These are phyloP conservation scores for Ibidorhyncha struthersii DNA, from an alignment of 2,113 vertebrate species.

Conservation along the genomic window DNA sequence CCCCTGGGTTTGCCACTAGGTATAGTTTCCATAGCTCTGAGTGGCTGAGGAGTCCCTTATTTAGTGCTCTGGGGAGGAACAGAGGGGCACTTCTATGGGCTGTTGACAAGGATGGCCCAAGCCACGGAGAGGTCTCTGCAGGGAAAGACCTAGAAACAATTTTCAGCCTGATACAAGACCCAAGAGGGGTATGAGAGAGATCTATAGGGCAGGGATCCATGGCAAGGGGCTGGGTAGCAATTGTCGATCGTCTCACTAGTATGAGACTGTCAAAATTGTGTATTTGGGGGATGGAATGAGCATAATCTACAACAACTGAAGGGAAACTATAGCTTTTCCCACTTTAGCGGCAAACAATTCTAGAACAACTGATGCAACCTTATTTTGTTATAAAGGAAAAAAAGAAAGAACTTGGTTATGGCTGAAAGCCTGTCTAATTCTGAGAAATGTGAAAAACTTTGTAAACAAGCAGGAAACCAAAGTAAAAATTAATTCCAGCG, in stretches of 20 bases:
- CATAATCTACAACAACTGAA: neutral
- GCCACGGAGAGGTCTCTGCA: rapidly evolving
- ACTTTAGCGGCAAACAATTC: neutral
- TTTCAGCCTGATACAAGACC: neutral
- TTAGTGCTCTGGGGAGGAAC: neutral
- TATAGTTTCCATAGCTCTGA: too few relatives aligned
- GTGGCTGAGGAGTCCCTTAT: rapidly evolving
- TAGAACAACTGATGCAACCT: neutral
- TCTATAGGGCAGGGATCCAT: rapidly evolving
- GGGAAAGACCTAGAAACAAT: neutral
- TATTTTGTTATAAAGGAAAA: neutral
- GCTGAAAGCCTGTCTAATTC: neutral
- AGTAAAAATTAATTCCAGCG: neutral
- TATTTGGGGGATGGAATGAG: neutral
- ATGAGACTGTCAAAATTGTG: neutral
- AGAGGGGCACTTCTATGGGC: rapidly evolving
- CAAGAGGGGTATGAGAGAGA: rapidly evolving
- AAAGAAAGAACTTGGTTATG: too few relatives aligned
- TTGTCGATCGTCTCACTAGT: rapidly evolving
- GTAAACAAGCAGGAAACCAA: conserved; percentile 3
- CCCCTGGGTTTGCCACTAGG: neutral
- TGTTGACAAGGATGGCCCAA: neutral
- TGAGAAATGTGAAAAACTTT: neutral
- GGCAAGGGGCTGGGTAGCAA: neutral
- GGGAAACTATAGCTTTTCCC: neutral